Conservation (phyloP, 2,888 invertebrate species). For the Chironomus riparius region DNA sequence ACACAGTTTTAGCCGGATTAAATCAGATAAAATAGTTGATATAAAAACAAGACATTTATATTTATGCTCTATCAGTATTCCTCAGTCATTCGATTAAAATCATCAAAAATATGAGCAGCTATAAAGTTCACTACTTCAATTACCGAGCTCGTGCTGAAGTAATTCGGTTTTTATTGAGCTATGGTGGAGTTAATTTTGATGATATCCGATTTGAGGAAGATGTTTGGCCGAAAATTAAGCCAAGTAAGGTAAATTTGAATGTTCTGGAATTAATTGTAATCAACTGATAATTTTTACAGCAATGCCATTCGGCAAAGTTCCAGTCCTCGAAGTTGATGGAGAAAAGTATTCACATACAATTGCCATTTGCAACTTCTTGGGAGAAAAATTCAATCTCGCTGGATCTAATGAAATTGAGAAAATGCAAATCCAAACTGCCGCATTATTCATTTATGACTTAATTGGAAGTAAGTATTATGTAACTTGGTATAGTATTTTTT, state of each 20-base stretch:
- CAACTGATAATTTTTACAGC: background rate
- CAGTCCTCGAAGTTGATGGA: conserved; percentile 43
- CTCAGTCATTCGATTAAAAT: no score
- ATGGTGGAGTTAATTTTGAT: conserved; percentile 52
- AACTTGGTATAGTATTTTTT: no score
- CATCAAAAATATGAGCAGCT: background rate
- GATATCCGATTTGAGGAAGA: conserved; percentile 44
- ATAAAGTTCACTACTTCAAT: conserved; percentile 51
- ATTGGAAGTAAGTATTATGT: conserved; percentile 40
- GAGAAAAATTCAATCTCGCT: conserved; percentile 42
- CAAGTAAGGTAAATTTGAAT: background rate
- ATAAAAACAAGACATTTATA: no score
- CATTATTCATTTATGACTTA: conserved; percentile 47
- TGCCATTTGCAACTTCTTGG: conserved; percentile 47
- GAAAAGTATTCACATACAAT: conserved; percentile 44
- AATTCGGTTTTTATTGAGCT: conserved; percentile 50
- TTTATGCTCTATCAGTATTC: no score
- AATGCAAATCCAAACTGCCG: conserved; percentile 45
- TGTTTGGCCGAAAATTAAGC: background rate
- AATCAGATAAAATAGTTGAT: no score
- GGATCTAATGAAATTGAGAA: conserved; percentile 47
- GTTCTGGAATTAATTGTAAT: background rate
- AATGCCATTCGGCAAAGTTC: conserved; percentile 27
- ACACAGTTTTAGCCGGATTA: no score
- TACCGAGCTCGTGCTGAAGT: conserved; percentile 52